Conservation (phyloP, 2,888 invertebrate species). For the Dioctria rufipes region DNA sequence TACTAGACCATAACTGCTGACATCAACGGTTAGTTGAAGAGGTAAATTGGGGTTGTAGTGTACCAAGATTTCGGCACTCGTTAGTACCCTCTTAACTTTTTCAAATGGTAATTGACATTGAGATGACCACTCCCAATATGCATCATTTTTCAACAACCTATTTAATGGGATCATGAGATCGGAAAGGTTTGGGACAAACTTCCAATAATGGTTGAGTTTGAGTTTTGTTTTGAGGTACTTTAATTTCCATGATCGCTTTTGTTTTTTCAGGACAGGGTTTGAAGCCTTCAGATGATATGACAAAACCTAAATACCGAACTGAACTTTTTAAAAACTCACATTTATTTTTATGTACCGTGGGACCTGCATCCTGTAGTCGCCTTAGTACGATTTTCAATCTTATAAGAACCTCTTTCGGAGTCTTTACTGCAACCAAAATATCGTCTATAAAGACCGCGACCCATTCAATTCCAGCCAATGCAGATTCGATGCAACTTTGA, state of each 20-base stretch:
- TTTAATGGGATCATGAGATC: not conserved
- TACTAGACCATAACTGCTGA: not conserved
- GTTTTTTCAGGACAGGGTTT: no score
- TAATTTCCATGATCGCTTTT: no score
- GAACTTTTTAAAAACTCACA: not conserved
- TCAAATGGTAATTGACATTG: not conserved
- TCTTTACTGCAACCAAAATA: no score
- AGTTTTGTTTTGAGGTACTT: no score
- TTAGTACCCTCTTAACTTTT: not conserved
- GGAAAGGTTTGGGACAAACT: slow-evolving; percentile 29
- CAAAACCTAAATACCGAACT: not conserved
- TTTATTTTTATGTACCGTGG: not conserved
- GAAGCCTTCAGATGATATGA: no score
- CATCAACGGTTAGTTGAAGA: not conserved
- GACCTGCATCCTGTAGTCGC: slow-evolving; percentile 46
- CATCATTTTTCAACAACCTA: slow-evolving; percentile 54
- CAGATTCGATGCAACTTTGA: no score
- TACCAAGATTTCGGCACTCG: not conserved
- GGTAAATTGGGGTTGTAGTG: not conserved
- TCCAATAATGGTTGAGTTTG: no score
- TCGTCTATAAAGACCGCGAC: no score
- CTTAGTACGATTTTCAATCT: slow-evolving; percentile 62
- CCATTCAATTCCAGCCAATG: no score
- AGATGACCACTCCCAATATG: not conserved
- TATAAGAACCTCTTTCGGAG: no score